Conservation (phyloP, 2,797 vertebrate genomes). For the Rhincodon typus region DNA sequence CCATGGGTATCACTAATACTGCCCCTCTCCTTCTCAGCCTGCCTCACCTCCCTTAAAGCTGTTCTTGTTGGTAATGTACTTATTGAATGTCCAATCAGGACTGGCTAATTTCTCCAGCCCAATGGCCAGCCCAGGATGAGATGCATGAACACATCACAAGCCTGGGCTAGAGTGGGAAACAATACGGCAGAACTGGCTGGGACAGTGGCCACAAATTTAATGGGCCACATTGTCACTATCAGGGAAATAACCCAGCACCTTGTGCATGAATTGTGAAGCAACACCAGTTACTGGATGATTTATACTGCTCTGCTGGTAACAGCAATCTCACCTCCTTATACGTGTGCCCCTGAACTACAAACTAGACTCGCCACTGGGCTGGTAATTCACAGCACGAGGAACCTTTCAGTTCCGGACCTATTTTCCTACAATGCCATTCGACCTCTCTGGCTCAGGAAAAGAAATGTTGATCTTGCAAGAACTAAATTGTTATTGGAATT, state of each 20-base stretch:
- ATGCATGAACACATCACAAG: not conserved
- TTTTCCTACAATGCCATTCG: not conserved
- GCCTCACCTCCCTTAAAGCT: not conserved
- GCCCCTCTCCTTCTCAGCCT: not conserved
- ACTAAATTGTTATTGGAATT: not conserved
- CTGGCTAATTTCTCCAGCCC: not conserved
- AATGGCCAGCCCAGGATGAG: not conserved
- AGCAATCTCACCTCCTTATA: not conserved
- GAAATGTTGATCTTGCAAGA: not conserved
- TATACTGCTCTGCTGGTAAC: not conserved
- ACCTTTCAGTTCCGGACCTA: not conserved
- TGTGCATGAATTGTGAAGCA: not conserved
- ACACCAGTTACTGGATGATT: not conserved
- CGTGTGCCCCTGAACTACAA: not conserved
- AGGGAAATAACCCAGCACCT: not conserved
- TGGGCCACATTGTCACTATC: not conserved
- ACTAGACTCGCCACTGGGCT: not conserved
- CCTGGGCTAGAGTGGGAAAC: not conserved
- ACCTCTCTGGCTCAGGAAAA: not conserved
- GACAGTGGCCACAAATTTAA: not conserved
- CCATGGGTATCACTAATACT: not conserved
- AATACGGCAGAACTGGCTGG: not conserved
- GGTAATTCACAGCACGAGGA: not conserved
- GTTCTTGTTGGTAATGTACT: not conserved
- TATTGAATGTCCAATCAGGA: not conserved